Conservation (phyloP, 2,113 vertebrate species). For the Pomatostomus ruficeps region DNA sequence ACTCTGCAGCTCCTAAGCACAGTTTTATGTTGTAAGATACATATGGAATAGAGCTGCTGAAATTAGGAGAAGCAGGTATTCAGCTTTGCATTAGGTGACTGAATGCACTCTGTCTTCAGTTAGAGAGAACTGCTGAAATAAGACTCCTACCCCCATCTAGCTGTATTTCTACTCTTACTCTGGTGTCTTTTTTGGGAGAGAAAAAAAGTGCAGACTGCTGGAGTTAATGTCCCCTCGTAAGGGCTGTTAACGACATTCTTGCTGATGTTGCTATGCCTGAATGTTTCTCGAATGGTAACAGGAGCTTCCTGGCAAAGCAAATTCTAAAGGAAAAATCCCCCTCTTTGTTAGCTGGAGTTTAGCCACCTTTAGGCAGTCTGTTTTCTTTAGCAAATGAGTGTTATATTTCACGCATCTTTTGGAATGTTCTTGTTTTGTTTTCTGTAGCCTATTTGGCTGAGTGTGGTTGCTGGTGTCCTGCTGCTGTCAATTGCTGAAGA, state of each 20-base stretch:
- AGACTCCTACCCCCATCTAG: background rate
- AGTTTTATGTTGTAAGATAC: background rate
- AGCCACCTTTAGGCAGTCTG: background rate
- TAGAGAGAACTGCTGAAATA: background rate
- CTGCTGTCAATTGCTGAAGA: background rate
- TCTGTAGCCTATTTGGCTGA: background rate
- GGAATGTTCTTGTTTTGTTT: conserved; percentile 17
- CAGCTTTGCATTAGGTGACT: background rate
- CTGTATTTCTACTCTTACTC: background rate
- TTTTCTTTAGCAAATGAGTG: conserved; percentile 33
- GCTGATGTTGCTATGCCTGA: conserved; percentile 22
- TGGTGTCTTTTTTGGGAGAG: background rate
- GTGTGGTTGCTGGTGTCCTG: background rate
- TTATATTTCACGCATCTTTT: background rate
- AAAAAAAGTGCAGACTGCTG: background rate
- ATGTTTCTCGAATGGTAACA: conserved; percentile 40
- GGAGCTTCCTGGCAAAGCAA: conserved; percentile 41
- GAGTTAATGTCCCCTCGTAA: background rate
- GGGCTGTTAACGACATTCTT: conserved; percentile 22
- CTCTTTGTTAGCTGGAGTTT: conserved; percentile 31
- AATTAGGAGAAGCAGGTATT: background rate
- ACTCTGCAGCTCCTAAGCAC: background rate
- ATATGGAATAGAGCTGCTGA: background rate
- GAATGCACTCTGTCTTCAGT: background rate
- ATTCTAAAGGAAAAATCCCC: conserved; percentile 47